These are phyloP conservation scores for Galerucella pusilla DNA, from an alignment of 2,888 invertebrate species.

Conservation along the genomic window DNA sequence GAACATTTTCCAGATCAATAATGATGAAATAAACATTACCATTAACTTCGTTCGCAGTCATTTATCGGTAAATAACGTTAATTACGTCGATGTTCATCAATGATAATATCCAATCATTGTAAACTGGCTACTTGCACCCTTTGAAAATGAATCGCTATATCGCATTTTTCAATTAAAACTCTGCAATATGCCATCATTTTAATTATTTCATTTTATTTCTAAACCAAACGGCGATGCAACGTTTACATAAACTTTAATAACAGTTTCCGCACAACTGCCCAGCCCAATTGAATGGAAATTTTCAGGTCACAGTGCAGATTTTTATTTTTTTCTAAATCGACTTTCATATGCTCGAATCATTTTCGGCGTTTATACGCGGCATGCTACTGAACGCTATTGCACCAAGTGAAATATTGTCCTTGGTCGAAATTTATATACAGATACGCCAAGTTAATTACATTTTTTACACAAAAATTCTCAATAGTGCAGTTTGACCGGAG, in stretches of 20 bases:
- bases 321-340: not conserved
- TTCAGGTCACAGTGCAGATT: not conserved
- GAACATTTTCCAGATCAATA: not conserved
- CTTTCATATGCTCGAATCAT: not conserved
- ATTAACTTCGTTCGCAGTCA: not conserved
- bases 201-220: conserved; percentile 25
- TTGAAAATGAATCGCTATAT: conserved; percentile 12
- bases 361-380: not conserved
- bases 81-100: not conserved
- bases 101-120: not conserved
- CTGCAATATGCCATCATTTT: conserved; percentile 21
- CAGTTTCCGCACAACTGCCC: conserved; percentile 22
- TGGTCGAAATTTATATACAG: too few species aligned
- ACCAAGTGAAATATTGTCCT: too few species aligned
- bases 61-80: not conserved
- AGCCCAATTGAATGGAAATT: conserved; percentile 12
- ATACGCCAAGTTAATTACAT: too few species aligned
- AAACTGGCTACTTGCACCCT: not conserved
- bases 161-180: conserved; percentile 27
- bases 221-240: conserved; percentile 16
- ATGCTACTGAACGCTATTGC: not conserved
- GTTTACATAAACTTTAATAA: conserved; percentile 26
- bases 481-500: too few species aligned
- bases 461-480: too few species aligned
- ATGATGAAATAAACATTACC: not conserved